Evolutionary conservation across 1,140 invertebrate genomes (phyloP).

Genomic region (Gonatopus flavifemur): DNA sequence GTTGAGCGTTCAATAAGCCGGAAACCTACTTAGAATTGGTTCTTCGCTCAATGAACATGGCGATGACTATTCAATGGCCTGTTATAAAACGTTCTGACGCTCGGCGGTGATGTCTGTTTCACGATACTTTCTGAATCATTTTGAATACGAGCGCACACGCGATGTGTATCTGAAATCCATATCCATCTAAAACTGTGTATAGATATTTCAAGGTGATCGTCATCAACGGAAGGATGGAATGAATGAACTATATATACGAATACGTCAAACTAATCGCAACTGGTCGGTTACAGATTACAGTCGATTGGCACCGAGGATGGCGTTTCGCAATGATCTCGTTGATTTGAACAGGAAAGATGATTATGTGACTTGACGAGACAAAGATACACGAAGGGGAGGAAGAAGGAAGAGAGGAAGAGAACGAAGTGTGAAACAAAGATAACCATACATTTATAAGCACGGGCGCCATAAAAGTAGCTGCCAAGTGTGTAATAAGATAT

Average conservation of each 20-base stretch:
- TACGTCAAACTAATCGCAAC: too few relatives aligned
- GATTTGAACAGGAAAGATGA: too few relatives aligned
- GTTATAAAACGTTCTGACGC: conserved; percentile 30
- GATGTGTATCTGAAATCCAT: too few relatives aligned
- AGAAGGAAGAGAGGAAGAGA: conserved; percentile 35
- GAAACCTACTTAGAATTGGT: conserved; percentile 24
- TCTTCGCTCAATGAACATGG: conserved; percentile 30
- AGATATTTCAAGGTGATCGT: too few relatives aligned
- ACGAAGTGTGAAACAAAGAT: conserved; percentile 31
- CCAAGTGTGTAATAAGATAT: conserved; percentile 60
- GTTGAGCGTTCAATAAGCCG: conserved; percentile 27
- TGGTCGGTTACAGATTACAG: too few relatives aligned
- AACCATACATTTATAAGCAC: conserved; percentile 42
- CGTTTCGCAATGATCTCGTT: conserved; percentile 10
- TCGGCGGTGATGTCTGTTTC: conserved; percentile 31
- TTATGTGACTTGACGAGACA: too few relatives aligned
- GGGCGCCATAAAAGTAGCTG: conserved; percentile 49
- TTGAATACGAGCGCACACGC: too few relatives aligned
- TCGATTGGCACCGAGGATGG: conserved; percentile 19
- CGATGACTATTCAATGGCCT: conserved; percentile 37
- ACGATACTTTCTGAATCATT: too few relatives aligned
- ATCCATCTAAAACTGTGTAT: too few relatives aligned
- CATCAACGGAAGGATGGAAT: too few relatives aligned
- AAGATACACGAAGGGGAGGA: conserved; percentile 2
- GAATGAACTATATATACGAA: too few relatives aligned